Percentiles rank a stretch among this genome's conserved stretches.
Conservation (phyloP, 2,888 invertebrate genomes). For the Dascillus cervinus region DNA sequence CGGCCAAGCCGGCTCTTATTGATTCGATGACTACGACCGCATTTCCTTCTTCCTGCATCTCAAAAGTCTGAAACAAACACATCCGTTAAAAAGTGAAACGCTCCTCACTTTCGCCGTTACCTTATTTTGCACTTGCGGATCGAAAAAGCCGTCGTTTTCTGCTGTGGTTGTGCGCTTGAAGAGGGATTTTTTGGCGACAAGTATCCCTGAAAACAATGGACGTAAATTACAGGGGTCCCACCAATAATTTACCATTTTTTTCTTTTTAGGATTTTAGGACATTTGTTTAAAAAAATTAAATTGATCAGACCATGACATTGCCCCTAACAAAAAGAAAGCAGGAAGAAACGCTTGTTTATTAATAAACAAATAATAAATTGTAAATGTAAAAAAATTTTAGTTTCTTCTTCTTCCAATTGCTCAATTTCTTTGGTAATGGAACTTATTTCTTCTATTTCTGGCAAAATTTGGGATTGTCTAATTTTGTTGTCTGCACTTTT, state of each 20-base stretch:
- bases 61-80: constrained; percentile 47
- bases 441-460: too few species aligned
- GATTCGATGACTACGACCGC: constrained; percentile 73
- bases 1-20: constrained; percentile 75
- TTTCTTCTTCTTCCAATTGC: too few species aligned
- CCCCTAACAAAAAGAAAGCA: too few species aligned
- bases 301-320: background rate
- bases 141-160: constrained; percentile 38
- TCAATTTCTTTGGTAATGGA: too few species aligned
- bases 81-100: background rate
- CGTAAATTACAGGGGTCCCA: too few species aligned
- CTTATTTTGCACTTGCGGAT: constrained; percentile 36
- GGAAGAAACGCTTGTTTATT: too few species aligned
- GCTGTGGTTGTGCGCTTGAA: constrained; percentile 42
- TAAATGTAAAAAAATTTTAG: too few species aligned
- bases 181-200: constrained; percentile 55
- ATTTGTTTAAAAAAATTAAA: constrained; percentile 4
- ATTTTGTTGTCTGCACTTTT: too few species aligned
- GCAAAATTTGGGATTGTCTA: too few species aligned
- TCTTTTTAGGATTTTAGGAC: too few species aligned
- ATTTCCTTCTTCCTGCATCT: constrained; percentile 65
- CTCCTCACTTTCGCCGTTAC: constrained; percentile 19
- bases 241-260: too few species aligned
- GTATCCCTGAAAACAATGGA: constrained; percentile 47
- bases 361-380: too few species aligned